Base-by-base conservation (phyloP, 2,113 vertebrate genomes). In the Numida meleagris region DNA sequence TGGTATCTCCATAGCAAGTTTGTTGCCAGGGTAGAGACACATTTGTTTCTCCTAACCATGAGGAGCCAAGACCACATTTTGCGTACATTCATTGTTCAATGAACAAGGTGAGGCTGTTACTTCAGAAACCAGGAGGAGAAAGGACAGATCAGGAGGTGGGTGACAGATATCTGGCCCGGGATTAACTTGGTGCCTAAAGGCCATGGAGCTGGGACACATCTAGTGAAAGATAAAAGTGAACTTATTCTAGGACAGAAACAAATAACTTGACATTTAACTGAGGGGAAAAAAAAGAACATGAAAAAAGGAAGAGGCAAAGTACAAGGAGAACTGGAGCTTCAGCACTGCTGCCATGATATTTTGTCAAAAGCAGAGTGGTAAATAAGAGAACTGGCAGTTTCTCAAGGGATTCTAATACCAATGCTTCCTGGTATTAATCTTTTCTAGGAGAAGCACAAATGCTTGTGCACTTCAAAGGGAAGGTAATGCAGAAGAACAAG, bases 301-400 rank as follows among this genome's bases (percentile, higher is more conserved):
- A 55, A 23, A 70, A 23, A 25, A 12, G 75, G 33, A 65, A 40
- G 5, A n/a, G 9, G 43, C n/a, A 79, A 61, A 82, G 65, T 27
- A 62, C 17, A 68, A 53, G 24, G 24, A 40, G 2, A 84, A 36
- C 33, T 71, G 42, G 15, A 80, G 6, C 31, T 86, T 92, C 71
- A 85, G 33, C 4, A 2, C 61, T 78, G 27, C 8, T 38, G 33
- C 19, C 29, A 71, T 12, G 8, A 43, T 72, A 73, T 65, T 92
- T 89, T 96, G 48, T 57, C 66, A 77, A 66, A 94, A 83, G 46
- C 29, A 76, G 91, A 92, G 67, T 43, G 36, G 12, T 34, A 93
- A 88, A 93, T 70, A 90, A 58, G 27, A 29, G 45, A 88, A 57
- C 14, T 55, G 20, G 7, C 15, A 71, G 38, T 53, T 90, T 87